Evolutionary conservation across 2,113 vertebrate genomes (phyloP), one percentile per base, ranked within the genome.

Genomic region (Phaetusa simplex): DNA sequence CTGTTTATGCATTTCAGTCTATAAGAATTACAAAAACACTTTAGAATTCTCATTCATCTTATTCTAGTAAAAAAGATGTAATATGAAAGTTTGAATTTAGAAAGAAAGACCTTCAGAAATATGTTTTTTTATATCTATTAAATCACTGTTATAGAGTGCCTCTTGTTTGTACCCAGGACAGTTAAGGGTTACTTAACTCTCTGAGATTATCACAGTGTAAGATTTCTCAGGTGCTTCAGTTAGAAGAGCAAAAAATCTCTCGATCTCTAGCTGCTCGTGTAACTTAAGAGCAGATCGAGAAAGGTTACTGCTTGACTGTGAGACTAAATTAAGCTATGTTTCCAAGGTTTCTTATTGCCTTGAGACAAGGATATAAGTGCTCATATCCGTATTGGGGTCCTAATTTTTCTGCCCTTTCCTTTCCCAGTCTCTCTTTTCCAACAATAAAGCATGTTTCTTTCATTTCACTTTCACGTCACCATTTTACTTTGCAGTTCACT

Each of bases 321-420:
- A 91, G 34, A 76, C n/a, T 84, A 84, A 91, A 93, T 91, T 81
- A 81, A 90, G 12, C 53, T 26, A 6, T 67, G 23, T 85, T 95
- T 78, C 92, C 86, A 92, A 69, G 77, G 70, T 85, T 97, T 91
- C 45, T 77, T 66, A 26, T 52, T 82, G 62, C 49, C 49, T 88
- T 86, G 52, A 94, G 67, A 55, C 49, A 69, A 80, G 66, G 70
- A 24, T 67, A 3, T 72, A 78, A 92, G 72, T 77, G 43, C 53
- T 86, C 1, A 4, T 87, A 40, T 85, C 42, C 50, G 86, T 84
- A 67, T 20, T 45, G 5, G 20, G 22, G 45, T 61, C 13, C 43
- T 90, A 92, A 29, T 94, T 81, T 81, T 86, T 82, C 52, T 94
- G 58, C 66, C 70, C 38, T 95, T 93, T 94, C 22, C 56, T 78